Evolutionary conservation across 2,113 vertebrate species (phyloP).

Genomic region (Rutilus rutilus): DNA sequence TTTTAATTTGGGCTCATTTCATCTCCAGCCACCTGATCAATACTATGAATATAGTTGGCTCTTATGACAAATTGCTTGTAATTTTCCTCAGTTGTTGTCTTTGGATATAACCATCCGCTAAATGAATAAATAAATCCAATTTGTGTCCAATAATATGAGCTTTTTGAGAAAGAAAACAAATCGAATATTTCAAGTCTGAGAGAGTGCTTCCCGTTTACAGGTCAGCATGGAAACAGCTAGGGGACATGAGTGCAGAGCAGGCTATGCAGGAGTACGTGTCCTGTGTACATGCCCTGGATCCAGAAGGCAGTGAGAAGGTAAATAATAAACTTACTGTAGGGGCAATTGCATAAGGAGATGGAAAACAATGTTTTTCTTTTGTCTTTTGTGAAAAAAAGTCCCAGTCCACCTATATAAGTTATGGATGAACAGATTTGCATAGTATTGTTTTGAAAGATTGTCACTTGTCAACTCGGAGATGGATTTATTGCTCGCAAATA

Average conservation of each 20-base stretch:
- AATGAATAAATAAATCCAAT: neutral
- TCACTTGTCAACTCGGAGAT: neutral
- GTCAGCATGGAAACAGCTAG: constrained; percentile 96
- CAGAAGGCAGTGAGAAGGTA: constrained; percentile 89
- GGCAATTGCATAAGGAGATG: neutral
- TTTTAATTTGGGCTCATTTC: neutral
- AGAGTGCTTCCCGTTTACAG: constrained; percentile 70
- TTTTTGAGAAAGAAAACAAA: neutral
- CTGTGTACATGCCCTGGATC: constrained; percentile 87
- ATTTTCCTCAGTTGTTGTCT: neutral
- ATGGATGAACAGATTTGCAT: neutral
- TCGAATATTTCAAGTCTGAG: neutral
- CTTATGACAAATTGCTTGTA: neutral
- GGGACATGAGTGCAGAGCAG: constrained; percentile 85
- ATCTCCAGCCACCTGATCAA: neutral
- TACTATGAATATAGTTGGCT: neutral
- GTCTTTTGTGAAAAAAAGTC: neutral
- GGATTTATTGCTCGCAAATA: neutral
- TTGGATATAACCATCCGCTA: neutral
- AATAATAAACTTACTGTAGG: neutral
- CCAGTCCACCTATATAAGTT: neutral
- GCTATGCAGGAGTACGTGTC: constrained; percentile 96
- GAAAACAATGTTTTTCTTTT: neutral
- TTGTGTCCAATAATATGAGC: neutral
- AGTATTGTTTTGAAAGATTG: neutral